A percentile compares a stretch with the other conserved stretches of the same genome.
Evolutionary conservation across 2,113 vertebrate genomes (phyloP).

Genomic region (Phodopus roborovskii): DNA sequence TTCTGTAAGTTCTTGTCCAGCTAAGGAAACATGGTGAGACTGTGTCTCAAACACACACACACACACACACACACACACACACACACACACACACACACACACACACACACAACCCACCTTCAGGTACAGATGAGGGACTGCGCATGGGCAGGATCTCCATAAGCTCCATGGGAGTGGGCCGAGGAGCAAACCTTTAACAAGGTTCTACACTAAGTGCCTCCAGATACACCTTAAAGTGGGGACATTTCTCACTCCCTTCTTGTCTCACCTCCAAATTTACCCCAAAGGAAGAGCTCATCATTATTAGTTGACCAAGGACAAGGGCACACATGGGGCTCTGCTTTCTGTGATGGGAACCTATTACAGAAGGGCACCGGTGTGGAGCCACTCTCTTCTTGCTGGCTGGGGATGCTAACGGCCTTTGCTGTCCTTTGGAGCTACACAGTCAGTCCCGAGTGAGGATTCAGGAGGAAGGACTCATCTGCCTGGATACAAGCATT

Average conservation of each 20-base stretch:
- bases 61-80: not conserved
- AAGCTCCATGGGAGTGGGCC: not conserved
- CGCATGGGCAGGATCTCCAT: not conserved
- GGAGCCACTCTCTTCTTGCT: not conserved
- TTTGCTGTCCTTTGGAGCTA: not conserved
- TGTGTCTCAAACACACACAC: not conserved
- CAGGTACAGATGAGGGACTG: not conserved
- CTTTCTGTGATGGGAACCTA: constrained; percentile 1
- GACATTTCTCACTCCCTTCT: not conserved
- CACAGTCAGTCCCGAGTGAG: not conserved
- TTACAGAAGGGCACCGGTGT: not conserved
- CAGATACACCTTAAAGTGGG: not conserved
- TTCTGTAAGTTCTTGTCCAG: not conserved
- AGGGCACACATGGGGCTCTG: not conserved
- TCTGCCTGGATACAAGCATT: not conserved
- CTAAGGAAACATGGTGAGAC: not conserved
- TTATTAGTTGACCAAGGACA: not conserved
- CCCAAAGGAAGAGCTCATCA: not conserved
- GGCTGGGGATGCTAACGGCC: not conserved
- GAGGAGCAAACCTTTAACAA: not conserved
- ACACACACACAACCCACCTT: not conserved
- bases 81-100: not conserved
- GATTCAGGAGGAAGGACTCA: not conserved
- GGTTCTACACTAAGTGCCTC: not conserved
- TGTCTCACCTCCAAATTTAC: not conserved